Evolutionary conservation across 1,140 invertebrate species (phyloP).

Genomic region (Artemia franciscana): DNA sequence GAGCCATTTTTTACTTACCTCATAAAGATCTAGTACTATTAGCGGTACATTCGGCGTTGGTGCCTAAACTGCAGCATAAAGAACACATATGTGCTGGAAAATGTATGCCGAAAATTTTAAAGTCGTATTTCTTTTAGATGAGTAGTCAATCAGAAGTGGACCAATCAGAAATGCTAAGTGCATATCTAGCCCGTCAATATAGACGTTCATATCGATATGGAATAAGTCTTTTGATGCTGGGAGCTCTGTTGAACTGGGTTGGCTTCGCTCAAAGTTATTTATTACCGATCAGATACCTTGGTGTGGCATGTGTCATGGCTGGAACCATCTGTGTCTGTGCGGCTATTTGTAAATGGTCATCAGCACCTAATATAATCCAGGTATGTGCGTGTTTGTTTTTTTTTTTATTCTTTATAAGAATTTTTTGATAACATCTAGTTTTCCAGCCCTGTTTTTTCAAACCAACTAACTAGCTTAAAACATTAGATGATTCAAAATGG

Average conservation of each 20-base stretch:
- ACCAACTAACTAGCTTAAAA: no score
- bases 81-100: no score
- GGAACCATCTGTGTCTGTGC: conserved; percentile 44
- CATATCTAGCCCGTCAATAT: not conserved
- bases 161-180: not conserved
- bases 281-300: conserved; percentile 37
- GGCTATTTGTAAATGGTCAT: conserved; percentile 48
- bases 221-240: conserved; percentile 42
- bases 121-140: not conserved
- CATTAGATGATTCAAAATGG: no score
- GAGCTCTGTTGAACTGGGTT: conserved; percentile 50
- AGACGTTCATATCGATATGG: conserved; percentile 40
- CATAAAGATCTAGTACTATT: no score
- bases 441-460: no score
- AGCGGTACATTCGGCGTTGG: no score
- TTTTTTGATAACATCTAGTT: no score
- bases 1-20: no score
- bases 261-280: conserved; percentile 34
- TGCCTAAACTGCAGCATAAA: no score
- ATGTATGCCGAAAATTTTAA: no score
- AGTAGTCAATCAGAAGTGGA: not conserved
- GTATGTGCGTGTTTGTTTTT: no score
- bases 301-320: conserved; percentile 43
- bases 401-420: no score
- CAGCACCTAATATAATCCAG: not conserved